phyloP scores from a whole-genome alignment of 2,797 vertebrate genomes.

The Channallabes apus region DNA sequence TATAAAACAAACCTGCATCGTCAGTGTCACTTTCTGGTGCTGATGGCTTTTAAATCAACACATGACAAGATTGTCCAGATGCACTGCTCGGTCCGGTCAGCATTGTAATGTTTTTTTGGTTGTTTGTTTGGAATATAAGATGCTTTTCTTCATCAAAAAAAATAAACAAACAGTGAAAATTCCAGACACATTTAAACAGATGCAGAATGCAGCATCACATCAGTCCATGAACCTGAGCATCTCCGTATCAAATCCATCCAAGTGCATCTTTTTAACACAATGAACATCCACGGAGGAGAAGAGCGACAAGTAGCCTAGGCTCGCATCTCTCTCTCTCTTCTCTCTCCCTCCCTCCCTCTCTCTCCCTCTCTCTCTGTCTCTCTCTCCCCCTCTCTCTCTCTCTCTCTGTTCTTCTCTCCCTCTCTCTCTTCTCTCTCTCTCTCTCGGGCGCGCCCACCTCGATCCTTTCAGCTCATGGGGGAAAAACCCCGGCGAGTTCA shows the following conservation, averaged over 20 bases:
- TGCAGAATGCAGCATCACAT: not conserved
- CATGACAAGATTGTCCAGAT: not conserved
- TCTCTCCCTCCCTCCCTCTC: too few relatives aligned
- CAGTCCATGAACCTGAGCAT: constrained; percentile 4
- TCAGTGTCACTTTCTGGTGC: constrained; percentile 59
- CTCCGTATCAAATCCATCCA: not conserved
- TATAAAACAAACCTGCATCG: constrained; percentile 71
- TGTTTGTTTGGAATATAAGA: not conserved
- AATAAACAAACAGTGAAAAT: not conserved
- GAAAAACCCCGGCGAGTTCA: not conserved
- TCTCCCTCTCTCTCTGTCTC: too few relatives aligned
- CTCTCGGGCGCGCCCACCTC: constrained; percentile 25
- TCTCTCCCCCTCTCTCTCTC: too few relatives aligned
- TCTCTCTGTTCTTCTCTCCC: too few relatives aligned
- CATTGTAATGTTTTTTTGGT: not conserved
- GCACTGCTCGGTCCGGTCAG: not conserved
- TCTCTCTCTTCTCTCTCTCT: not conserved
- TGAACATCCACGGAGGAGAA: not conserved
- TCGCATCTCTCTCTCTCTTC: too few relatives aligned
- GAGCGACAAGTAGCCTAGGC: constrained; percentile 14
- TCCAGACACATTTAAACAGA: not conserved
- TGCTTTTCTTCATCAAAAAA: not conserved
- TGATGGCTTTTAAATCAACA: constrained; percentile 39
- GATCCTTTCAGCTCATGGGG: not conserved
- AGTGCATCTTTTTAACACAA: not conserved